Evolutionary conservation across 1,140 invertebrate genomes (phyloP).

Genomic region (Drosophila pseudoananassae): DNA sequence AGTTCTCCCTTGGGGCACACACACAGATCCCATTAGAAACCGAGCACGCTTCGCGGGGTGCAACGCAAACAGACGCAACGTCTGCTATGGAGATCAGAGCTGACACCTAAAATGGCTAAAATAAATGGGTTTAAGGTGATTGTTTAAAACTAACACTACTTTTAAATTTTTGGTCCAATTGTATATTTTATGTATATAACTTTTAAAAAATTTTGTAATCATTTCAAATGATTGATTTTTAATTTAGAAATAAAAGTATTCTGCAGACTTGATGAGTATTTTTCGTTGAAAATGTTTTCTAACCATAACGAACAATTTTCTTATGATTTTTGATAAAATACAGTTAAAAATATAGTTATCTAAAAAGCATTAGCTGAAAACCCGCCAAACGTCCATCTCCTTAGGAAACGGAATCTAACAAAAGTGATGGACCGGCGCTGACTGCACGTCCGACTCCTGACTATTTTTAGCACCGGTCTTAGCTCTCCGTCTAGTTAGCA

Average conservation of each 20-base stretch:
- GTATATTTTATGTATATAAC: too few species aligned
- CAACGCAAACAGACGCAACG: constrained; percentile 55
- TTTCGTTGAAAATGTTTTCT: too few species aligned
- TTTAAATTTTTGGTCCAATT: too few species aligned
- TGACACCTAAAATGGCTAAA: constrained; percentile 1
- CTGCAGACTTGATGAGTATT: too few species aligned
- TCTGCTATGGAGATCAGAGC: constrained; percentile 36
- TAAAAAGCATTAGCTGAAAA: too few species aligned
- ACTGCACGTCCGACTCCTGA: constrained; percentile 47
- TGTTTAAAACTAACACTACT: neutral
- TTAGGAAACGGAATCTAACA: constrained; percentile 60
- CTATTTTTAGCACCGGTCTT: constrained; percentile 63
- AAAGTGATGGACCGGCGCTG: constrained; percentile 55
- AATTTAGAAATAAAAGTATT: too few species aligned
- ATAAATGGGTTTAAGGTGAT: neutral
- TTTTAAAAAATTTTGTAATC: too few species aligned
- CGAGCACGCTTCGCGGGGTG: constrained; percentile 59
- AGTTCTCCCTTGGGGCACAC: neutral
- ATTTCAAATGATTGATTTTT: too few species aligned
- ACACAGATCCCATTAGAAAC: constrained; percentile 43
- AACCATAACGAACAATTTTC: too few species aligned
- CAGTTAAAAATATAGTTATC: too few species aligned
- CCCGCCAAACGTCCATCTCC: neutral
- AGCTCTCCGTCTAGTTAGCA: constrained; percentile 68
- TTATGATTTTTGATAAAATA: too few species aligned